phyloP scores from a whole-genome alignment of 2,797 vertebrate species.

The Centropyge bicolor region DNA sequence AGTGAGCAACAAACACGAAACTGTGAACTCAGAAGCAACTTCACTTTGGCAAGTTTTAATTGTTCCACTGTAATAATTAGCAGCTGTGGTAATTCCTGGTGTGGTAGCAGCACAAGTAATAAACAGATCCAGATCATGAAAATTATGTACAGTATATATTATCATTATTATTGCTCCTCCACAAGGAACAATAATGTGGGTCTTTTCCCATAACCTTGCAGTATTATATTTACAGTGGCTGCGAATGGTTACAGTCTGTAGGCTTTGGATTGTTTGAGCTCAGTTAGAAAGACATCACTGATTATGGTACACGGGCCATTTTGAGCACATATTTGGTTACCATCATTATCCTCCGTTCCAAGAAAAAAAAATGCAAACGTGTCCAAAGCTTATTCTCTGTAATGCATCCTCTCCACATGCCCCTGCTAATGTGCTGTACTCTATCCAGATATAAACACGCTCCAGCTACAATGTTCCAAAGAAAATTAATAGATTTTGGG shows the following conservation, averaged over 20 bases:
- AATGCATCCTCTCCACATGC: slow-evolving; percentile 28
- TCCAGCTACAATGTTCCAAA: slow-evolving; percentile 31
- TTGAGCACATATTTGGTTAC: slow-evolving; percentile 31
- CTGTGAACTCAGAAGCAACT: slow-evolving; percentile 22
- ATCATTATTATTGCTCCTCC: background rate
- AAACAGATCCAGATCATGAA: background rate
- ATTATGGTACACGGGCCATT: slow-evolving; percentile 33
- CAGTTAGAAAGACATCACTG: slow-evolving; percentile 52
- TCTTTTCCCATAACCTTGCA: slow-evolving; percentile 18
- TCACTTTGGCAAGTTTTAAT: slow-evolving; percentile 12
- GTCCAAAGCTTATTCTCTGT: slow-evolving; percentile 29
- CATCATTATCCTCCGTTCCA: slow-evolving; percentile 45
- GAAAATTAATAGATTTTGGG: slow-evolving; percentile 22
- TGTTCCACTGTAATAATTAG: slow-evolving; percentile 4
- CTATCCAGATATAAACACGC: slow-evolving; percentile 31
- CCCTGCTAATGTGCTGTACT: slow-evolving; percentile 30
- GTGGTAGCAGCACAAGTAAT: background rate
- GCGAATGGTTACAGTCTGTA: slow-evolving; percentile 22
- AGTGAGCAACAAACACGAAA: slow-evolving; percentile 23
- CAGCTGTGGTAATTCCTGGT: background rate
- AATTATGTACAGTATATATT: background rate
- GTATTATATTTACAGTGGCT: slow-evolving; percentile 31
- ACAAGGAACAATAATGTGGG: background rate
- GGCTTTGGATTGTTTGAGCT: slow-evolving; percentile 31
- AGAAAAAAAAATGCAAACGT: slow-evolving; percentile 14